Percentiles rank a stretch among this genome's conserved stretches.
These are phyloP conservation scores for Porites cylindrica DNA, from an alignment of 92 coral and sea anemone species.

Conservation along the genomic window DNA sequence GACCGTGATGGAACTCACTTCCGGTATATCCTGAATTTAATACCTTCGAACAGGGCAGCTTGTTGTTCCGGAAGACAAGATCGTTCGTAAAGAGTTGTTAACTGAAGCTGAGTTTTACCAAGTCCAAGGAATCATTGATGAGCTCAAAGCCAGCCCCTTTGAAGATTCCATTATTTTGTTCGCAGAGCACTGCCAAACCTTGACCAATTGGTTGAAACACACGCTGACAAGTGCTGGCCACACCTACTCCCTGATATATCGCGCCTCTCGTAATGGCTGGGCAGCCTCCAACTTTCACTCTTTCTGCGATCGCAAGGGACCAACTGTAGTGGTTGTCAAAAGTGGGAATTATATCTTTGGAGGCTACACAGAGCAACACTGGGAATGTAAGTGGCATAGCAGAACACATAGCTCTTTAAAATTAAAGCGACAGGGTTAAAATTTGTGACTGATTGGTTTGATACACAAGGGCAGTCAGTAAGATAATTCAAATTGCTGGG, in stretches of 20 bases:
- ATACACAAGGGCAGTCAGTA: no score
- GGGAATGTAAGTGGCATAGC: constrained; percentile 54
- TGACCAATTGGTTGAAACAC: constrained; percentile 56
- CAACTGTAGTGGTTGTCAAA: constrained; percentile 62
- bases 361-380: constrained; percentile 59
- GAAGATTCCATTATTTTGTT: no score
- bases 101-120: constrained; percentile 85
- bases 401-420: neutral
- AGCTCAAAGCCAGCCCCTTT: constrained; percentile 55
- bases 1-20: constrained; percentile 87
- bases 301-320: constrained; percentile 72
- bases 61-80: constrained; percentile 65
- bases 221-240: constrained; percentile 25
- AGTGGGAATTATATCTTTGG: constrained; percentile 64
- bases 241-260: constrained; percentile 48
- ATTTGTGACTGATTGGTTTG: no score
- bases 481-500: no score
- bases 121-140: constrained; percentile 64
- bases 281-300: constrained; percentile 60
- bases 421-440: no score
- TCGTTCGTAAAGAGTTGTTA: constrained; percentile 55
- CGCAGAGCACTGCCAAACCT: no score
- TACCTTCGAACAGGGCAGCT: constrained; percentile 72
- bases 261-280: constrained; percentile 74
- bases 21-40: no score